Evolutionary conservation across 2,888 invertebrate genomes (phyloP), one percentile per base, ranked within the genome.

Genomic region (Phengaris alcon): DNA sequence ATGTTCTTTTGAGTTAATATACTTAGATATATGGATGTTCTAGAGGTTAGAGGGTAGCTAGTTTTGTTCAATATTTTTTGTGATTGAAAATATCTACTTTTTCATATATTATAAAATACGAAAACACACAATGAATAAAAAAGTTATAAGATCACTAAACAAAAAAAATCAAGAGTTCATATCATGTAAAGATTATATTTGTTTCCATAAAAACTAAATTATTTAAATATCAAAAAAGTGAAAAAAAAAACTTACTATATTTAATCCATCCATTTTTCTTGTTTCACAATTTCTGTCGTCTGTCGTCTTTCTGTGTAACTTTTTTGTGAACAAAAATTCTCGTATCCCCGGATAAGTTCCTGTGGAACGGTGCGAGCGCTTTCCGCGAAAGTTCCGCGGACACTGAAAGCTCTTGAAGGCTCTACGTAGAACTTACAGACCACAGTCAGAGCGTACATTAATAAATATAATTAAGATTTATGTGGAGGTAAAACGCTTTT

Each of bases 351-450:
- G 35, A 6, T 64, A 44, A 64, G 10, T 64, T 10, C 59, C 12
- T 15, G 64, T 13, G 64, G 6, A 15, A 64, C 64, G 6, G 35
- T 12, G 72, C 72, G 72, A 52, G 51, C 35, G 54, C 22, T 52
- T 51, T 52, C 12, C 54, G 72, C 35, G 13, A 72, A 72, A 72
- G 54, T 54, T 72, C 72, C 72, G 72, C 72, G 72, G 72, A 7
- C 13, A 72, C 72, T 72, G 72, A 22, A 70, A 70, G 72, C 52
- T 72, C 35, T 5, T 72, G 72, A 22, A 70, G 51, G 72, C 52
- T 72, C 35, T 3, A 13, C 44, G 35, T 52, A 54, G 35, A 15
- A n/a, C 46, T 69, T 46, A 69, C 46, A 35, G 72, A 52, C 12
- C n/a, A 48, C 68, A 69, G 72, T n/a, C 72, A 10, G 52, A 35